Conservation (phyloP, 2,888 invertebrate species). For the Xylota sylvarum region DNA sequence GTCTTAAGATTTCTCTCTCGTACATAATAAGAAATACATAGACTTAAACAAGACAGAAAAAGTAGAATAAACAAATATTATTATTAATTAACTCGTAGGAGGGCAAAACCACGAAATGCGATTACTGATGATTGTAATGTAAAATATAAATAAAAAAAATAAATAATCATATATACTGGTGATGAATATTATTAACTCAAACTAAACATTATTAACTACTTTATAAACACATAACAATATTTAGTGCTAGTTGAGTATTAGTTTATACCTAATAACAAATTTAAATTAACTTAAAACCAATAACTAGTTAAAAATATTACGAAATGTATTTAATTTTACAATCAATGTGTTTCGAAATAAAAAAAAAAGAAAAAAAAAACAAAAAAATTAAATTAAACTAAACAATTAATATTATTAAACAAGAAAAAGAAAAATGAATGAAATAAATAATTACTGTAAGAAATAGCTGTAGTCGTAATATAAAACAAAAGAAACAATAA, state of each 20-base stretch:
- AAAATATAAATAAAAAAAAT: slow-evolving; percentile 43
- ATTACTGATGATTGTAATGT: slow-evolving; percentile 58
- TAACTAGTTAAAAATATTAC: slow-evolving; percentile 63
- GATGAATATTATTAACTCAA: slow-evolving; percentile 73
- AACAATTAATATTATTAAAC: slow-evolving; percentile 23
- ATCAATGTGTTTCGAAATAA: slow-evolving; percentile 71
- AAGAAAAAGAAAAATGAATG: slow-evolving; percentile 6
- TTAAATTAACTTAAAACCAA: slow-evolving; percentile 48
- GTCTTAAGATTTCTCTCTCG: slow-evolving; percentile 31
- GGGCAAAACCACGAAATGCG: slow-evolving; percentile 9
- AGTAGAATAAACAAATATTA: slow-evolving; percentile 5
- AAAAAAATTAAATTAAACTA: slow-evolving; percentile 13
- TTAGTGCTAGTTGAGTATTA: slow-evolving; percentile 68
- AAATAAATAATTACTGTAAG: slow-evolving; percentile 69
- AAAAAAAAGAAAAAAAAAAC: slow-evolving; percentile 30
- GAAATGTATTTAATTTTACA: slow-evolving; percentile 66
- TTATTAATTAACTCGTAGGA: slow-evolving; percentile 13
- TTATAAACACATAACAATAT: slow-evolving; percentile 55
- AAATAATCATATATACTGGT: slow-evolving; percentile 47
- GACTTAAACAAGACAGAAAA: slow-evolving; percentile 46
- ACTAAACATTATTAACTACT: slow-evolving; percentile 56
- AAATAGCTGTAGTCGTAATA: slow-evolving; percentile 68
- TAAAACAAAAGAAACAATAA: slow-evolving; percentile 52
- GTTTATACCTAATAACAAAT: slow-evolving; percentile 52
- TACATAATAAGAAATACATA: slow-evolving; percentile 43